Base-by-base conservation (phyloP, 2,888 invertebrate genomes). In the Amphipyra berbera region DNA sequence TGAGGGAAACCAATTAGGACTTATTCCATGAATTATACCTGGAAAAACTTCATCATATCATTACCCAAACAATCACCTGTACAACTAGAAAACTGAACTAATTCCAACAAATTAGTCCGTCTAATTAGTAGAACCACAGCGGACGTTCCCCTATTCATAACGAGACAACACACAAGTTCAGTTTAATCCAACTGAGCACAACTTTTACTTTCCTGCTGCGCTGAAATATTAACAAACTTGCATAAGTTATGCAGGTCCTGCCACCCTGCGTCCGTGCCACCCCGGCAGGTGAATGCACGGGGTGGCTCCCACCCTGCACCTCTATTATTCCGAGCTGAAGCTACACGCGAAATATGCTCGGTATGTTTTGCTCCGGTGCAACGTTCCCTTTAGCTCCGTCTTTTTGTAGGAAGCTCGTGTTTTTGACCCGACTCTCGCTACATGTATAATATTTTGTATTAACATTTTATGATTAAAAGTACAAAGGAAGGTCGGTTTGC, bases 151-250 rank as follows among this genome's bases (percentile, higher is more conserved):
- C 68, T 68, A 73, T 76, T 70, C 71, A 78, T 62, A 73, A 71
- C 70, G 72, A 73, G 71, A 72, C 65, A 61, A 65, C 79, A 73
- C 50, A 73, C 64, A 71, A 63, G 72, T 65, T 65, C 73, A 55
- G 44, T 56, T 67, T 76, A 76, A 79, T 79, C 63, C 65, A 64
- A 74, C 75, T 61, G 68, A 75, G 84, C 83, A 81, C 82, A 76
- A 91, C 93, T 93, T 89, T 93, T 89, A 91, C 93, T 92, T 93
- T 92, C 89, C 85, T 86, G 82, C 85, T 79, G 78, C 67, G 74
- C 81, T 92, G 87, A 92, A 93, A 92, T 93, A 92, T 93, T 93
- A 92, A 92, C 90, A 86, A 90, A 88, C 89, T 91, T 93, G 91
- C 93, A 93, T 93, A 92, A 93, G 88, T 89, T 88, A 89, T 84